phyloP scores from a whole-genome alignment of 1,140 invertebrate species.

The Pogonomyrmex barbatus region DNA sequence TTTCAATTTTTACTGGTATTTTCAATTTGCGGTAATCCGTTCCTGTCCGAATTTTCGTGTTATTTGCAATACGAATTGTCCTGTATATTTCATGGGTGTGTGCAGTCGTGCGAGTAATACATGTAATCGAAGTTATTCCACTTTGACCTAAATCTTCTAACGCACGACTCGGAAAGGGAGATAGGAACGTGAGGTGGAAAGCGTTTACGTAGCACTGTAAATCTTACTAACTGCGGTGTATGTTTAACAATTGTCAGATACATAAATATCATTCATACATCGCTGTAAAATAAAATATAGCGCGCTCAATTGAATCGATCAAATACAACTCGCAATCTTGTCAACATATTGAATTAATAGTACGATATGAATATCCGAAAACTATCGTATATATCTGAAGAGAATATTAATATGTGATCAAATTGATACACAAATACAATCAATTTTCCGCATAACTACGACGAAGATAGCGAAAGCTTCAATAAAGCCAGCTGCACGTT shows the following conservation, averaged over 20 bases:
- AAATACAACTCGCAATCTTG: background rate
- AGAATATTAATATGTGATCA: conserved; percentile 1
- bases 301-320: background rate
- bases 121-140: conserved; percentile 59
- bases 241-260: conserved; percentile 31
- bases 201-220: conserved; percentile 21
- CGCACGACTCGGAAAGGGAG: conserved; percentile 1
- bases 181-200: conserved; percentile 25
- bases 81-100: background rate
- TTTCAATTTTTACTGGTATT: conserved; percentile 29
- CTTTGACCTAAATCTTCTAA: conserved; percentile 43
- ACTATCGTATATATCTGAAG: background rate
- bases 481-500: conserved; percentile 20
- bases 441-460: conserved; percentile 9
- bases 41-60: conserved; percentile 17
- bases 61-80: conserved; percentile 28
- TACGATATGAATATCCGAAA: conserved; percentile 9
- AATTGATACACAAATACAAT: conserved; percentile 18
- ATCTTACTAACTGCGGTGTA: conserved; percentile 21
- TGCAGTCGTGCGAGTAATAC: conserved; percentile 9
- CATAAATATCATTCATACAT: conserved; percentile 18
- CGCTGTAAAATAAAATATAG: conserved; percentile 13
- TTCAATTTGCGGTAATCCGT: conserved; percentile 51
- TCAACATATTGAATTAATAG: background rate
- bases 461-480: conserved; percentile 15